Conservation (phyloP, 2,797 vertebrate species). For the Pristis pectinata region DNA sequence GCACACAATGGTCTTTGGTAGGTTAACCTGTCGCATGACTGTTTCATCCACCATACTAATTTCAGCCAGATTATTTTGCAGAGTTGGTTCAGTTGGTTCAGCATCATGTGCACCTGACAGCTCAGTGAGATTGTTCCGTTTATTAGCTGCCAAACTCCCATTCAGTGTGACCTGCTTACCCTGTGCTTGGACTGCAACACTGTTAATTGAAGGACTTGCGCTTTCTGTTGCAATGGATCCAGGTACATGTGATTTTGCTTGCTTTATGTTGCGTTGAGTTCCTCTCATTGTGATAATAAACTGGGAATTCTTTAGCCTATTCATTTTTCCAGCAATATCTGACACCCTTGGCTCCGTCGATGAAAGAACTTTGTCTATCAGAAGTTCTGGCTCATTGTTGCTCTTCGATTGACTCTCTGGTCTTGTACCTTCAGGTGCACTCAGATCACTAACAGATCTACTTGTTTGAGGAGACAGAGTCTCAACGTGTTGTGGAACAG, state of each 20-base stretch:
- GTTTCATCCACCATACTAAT: neutral
- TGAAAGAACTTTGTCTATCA: neutral
- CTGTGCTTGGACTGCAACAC: neutral
- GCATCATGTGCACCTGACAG: neutral
- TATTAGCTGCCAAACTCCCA: neutral
- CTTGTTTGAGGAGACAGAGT: neutral
- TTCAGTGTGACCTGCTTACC: neutral
- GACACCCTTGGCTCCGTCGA: neutral
- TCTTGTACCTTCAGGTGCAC: neutral
- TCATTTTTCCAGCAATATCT: neutral
- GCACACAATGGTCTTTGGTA: slow-evolving; percentile 44
- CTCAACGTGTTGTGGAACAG: neutral
- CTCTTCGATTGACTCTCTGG: neutral
- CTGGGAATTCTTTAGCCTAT: neutral
- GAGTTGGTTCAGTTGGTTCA: too few species aligned
- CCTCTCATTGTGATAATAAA: neutral
- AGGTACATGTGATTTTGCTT: neutral
- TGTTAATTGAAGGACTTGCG: neutral
- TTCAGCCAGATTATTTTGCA: slow-evolving; percentile 9
- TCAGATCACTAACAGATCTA: neutral
- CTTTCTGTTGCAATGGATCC: neutral
- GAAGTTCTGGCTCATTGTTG: too few species aligned
- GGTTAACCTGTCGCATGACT: neutral
- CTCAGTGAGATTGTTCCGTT: neutral
- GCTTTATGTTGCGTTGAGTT: neutral